Evolutionary conservation across 2,797 vertebrate species (phyloP).

Genomic region (Hemitrygon akajei): DNA sequence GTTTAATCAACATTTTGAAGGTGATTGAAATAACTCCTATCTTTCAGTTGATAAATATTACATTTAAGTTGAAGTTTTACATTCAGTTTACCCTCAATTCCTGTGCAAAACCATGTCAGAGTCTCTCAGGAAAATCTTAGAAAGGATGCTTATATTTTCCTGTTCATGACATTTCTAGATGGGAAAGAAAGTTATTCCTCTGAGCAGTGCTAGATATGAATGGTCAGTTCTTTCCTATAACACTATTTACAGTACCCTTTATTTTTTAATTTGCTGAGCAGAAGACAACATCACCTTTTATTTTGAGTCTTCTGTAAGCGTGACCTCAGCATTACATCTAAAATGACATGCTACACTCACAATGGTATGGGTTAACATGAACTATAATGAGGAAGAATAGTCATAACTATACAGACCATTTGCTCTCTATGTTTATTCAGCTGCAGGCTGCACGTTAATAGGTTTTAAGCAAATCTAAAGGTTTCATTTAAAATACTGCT

Average conservation of each 20-base stretch:
- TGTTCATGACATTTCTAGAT: neutral
- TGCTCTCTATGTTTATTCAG: constrained; percentile 21
- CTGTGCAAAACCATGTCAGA: neutral
- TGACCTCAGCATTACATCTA: neutral
- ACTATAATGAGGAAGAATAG: neutral
- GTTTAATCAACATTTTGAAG: neutral
- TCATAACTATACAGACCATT: neutral
- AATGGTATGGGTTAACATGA: neutral
- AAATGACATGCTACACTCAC: neutral
- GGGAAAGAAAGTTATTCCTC: neutral
- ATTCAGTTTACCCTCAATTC: neutral
- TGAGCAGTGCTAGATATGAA: neutral
- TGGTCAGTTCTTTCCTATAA: too few relatives aligned
- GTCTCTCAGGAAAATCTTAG: neutral
- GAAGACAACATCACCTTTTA: neutral
- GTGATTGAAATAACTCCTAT: neutral
- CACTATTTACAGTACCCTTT: too few relatives aligned
- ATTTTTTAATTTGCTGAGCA: neutral
- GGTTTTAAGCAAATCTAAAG: neutral
- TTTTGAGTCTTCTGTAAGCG: neutral
- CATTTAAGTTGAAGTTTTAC: neutral
- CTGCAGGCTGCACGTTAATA: neutral
- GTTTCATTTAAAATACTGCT: neutral
- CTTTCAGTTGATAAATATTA: neutral
- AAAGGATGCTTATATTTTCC: neutral